Base-by-base conservation (phyloP, 1,140 invertebrate species). In the Babylonia areolata region DNA sequence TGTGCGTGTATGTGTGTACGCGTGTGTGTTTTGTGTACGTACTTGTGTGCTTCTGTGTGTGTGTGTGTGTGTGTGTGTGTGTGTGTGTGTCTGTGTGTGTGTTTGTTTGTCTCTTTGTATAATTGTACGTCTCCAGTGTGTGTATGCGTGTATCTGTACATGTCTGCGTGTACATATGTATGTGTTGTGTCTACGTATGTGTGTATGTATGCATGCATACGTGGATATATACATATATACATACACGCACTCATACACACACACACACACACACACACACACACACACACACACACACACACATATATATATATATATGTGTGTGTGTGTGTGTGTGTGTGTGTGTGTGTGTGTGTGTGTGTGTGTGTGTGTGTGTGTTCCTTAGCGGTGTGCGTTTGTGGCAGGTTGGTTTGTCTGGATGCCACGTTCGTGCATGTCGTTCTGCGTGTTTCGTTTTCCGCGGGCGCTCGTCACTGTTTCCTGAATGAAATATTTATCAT, bases 321-420 rank as follows among this genome's bases (percentile, higher is more conserved):
- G 37, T 12, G 20, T 80, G 9, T 33, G 15, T 80, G 23, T 33
- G 20, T 40, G 12, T 42, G 5, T 80, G 9, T 42, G 35, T 42
- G 20, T 11, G 9, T 2, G 35, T 42, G 23, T 11, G 40, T 54
- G 79, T 31, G 40, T 81, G 28, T 81, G 79, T 81, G 54, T 81
- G 73, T 77, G 73, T 77, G 73, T 77, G 37, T 77, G 73, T 77
- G 73, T 77, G 73, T 77, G 73, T 77, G 73, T 77, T n/a, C n/a
- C n/a, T n/a, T n/a, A n/a, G n/a, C n/a, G n/a, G 71, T 75, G 33
- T 75, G 31, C 31, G n/a, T 69, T 23, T 31, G 6, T 69, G 23
- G 17, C n/a, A 69, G 23, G 6, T 23, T 5, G n/a, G 58, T 31
- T 64, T n/a, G 58, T 69, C 20, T 31, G 20, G 23, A 69, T n/a